Conservation (phyloP, 2,113 vertebrate species). For the Semicossyphus pulcher region DNA sequence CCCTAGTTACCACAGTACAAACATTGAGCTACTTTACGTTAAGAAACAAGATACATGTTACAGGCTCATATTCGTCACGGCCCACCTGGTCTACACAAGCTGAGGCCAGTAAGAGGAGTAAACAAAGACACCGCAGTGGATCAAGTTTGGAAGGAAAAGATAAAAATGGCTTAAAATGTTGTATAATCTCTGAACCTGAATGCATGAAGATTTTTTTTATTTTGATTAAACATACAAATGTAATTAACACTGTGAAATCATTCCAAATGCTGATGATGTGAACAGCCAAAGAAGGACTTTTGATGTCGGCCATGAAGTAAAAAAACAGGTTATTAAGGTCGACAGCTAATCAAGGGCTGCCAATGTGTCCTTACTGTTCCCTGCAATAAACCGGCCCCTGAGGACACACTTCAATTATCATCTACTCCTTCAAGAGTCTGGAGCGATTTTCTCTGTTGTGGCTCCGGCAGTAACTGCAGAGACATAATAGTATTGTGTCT, state of each 20-base stretch:
- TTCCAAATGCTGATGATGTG: not conserved
- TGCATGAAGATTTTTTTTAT: no score
- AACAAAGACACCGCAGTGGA: no score
- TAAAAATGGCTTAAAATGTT: no score
- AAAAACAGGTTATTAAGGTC: constrained; percentile 1
- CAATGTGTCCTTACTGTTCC: constrained; percentile 1
- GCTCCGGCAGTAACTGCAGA: not conserved
- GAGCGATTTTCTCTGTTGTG: not conserved
- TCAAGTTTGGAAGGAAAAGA: no score
- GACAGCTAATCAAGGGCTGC: constrained; percentile 3
- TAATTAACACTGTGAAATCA: not conserved
- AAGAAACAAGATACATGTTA: no score
- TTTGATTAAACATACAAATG: not conserved
- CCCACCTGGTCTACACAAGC: no score
- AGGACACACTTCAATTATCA: constrained; percentile 39
- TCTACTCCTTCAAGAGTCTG: constrained; percentile 6
- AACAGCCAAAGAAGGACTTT: not conserved
- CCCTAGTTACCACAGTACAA: no score
- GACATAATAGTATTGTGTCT: constrained; percentile 7
- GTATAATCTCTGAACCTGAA: no score
- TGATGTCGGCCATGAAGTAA: not conserved
- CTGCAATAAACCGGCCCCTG: not conserved
- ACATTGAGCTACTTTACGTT: no score
- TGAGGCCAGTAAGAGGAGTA: no score
- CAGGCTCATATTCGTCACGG: no score